A percentile compares a stretch with the other conserved stretches of the same genome.
Conservation (phyloP, 2,113 vertebrate genomes). For the Xiphorhynchus elegans region DNA sequence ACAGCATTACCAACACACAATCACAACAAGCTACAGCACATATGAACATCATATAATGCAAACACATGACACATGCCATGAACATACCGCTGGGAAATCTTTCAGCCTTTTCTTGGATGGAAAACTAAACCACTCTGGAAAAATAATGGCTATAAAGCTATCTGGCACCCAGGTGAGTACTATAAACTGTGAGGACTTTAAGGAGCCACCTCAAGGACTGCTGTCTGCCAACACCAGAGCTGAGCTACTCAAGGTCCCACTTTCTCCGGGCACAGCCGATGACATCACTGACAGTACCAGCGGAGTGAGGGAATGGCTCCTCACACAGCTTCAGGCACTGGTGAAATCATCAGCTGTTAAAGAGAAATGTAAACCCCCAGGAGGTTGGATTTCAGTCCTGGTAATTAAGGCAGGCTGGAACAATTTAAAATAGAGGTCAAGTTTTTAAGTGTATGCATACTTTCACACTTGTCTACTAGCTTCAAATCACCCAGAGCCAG, state of each 20-base stretch:
- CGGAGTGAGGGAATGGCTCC: fast-evolving
- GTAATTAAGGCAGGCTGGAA: conserved; percentile 37
- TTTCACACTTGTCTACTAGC: not conserved
- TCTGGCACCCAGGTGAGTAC: not conserved
- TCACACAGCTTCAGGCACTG: not conserved
- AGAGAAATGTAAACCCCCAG: not conserved
- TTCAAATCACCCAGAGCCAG: not conserved
- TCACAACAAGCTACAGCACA: not conserved
- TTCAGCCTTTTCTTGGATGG: not conserved
- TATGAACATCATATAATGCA: not conserved
- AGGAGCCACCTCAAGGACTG: not conserved
- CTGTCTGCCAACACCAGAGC: not conserved
- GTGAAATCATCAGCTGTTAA: conserved; percentile 48
- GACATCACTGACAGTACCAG: not conserved
- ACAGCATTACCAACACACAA: fast-evolving
- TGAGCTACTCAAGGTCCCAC: not conserved
- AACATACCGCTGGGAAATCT: not conserved
- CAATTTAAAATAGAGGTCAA: not conserved
- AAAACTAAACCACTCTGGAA: not conserved
- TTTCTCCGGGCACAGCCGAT: not conserved
- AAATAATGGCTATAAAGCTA: not conserved
- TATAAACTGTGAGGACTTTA: not conserved
- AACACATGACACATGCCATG: not conserved
- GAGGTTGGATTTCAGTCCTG: not conserved
- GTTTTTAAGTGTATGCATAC: not conserved